Evolutionary conservation across 2,797 vertebrate species (phyloP), one percentile per base, ranked within the genome.

Genomic region (Hyperoplus lanceolatus): DNA sequence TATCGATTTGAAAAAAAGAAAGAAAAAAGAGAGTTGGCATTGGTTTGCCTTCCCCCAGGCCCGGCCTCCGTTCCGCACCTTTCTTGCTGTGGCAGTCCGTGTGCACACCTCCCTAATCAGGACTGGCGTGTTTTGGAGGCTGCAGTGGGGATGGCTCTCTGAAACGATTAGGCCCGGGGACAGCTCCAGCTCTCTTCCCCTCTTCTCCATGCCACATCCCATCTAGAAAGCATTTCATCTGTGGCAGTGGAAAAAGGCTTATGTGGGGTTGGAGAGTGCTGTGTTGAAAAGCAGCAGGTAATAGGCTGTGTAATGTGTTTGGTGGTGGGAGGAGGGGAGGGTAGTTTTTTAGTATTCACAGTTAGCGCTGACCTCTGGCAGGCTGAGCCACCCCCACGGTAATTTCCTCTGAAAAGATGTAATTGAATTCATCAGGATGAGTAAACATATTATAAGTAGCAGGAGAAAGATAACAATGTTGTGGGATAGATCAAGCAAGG

Each of bases 201-300:
- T 88, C 84, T 91, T 90, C 91, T 90, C 86, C 67, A 90, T 15
- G 94, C 94, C 94, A 93, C 88, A 93, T 94, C 89, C 90, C 91
- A 95, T 96, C 94, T 91, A 90, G 87, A 94, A 94, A 94, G 90
- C 93, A 94, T 94, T 95, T 95, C 92, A 95, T 95, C 93, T 95
- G 92, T 90, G 88, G 73, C 81, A 42, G 85, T 77, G 81, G 80
- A 82, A 82, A 82, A 82, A 81, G 87, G 89, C 85, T 85, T 88
- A 85, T 77, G 88, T 78, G 69, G 81, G 89, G 89, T 86, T 63
- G 68, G 73, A 71, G 75, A 87, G 81, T 79, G 73, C 84, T 61
- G 92, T 80, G 89, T 90, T 29, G 90, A 86, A 91, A 91, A 92
- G 86, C 90, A 90, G 90, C 83, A 92, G 92, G 94, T 94, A 94